Conservation (phyloP, 1,140 invertebrate species). For the Pissodes strobi region DNA sequence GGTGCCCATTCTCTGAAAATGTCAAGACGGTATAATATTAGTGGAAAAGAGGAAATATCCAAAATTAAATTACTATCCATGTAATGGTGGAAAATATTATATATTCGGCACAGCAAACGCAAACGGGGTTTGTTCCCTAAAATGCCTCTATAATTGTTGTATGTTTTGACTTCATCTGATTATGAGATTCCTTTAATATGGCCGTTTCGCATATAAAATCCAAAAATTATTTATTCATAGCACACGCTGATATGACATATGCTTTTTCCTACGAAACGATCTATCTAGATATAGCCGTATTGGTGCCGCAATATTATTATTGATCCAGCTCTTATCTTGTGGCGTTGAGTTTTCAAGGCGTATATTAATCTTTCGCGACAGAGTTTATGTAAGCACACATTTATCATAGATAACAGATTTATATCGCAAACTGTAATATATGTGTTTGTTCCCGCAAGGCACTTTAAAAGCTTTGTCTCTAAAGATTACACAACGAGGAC, state of each 20-base stretch:
- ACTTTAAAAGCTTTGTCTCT: constrained; percentile 1
- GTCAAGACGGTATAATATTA: no score
- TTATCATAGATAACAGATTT: background rate
- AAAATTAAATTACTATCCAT: no score
- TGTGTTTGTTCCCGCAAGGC: background rate
- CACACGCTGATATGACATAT: background rate
- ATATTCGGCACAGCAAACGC: no score
- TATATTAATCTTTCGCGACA: constrained; percentile 11
- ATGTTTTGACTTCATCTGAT: no score
- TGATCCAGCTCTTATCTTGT: background rate
- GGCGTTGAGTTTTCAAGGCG: background rate
- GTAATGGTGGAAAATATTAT: no score
- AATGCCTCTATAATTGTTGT: no score
- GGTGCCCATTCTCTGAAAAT: constrained; percentile 79
- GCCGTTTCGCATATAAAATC: no score
- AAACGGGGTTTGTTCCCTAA: no score
- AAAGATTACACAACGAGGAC: background rate
- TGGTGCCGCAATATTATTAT: background rate
- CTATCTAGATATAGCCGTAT: constrained; percentile 1
- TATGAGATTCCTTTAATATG: no score
- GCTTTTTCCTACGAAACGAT: background rate
- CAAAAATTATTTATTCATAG: constrained; percentile 4
- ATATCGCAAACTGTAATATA: background rate
- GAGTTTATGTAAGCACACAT: constrained; percentile 8
- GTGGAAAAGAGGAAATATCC: no score